Evolutionary conservation across 1,140 invertebrate species (phyloP), one percentile per base, ranked within the genome.

Genomic region (Papilio glaucus): DNA sequence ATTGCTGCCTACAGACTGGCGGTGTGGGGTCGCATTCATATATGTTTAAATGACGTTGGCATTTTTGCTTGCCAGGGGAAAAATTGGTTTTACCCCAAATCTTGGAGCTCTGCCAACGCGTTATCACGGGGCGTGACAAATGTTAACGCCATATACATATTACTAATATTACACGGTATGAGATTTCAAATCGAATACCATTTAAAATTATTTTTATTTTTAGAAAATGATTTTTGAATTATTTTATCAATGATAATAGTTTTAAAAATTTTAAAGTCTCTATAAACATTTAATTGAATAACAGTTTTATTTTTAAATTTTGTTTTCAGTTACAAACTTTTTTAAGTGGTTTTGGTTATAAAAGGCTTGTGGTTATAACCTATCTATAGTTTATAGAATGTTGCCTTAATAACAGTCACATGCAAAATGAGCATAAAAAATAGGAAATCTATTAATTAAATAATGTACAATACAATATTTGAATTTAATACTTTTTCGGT

Each of bases 51-150:
- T 57, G 49, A 57, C 49, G 49, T 57, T 26, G 21, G 49, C 49
- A 57, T 57, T 57, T 24, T 57, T 57, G 49, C 49, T 57, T 57
- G 49, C 49, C 49, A 57, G 49, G 9, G 49, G 9, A 57, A 57
- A 57, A 57, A 57, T 57, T 57, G 49, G 49, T 57, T 57, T 57
- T 24, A 57, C 21, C 49, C 8, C n/a, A 57, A 57, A 57, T 24
- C 49, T 57, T 57, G 49, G 49, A 57, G 6, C 9, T 57, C 12
- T 3, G 49, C 49, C 49, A 57, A 57, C 49, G 10, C 24, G 24
- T 57, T 57, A 57, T 26, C 49, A 57, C 49, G 21, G 49, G 18
- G 0, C 0, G 8, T 57, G 24, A 57, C 49, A 57, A 57, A 57
- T 57, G 49, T 57, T 57, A 21, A 21, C 15, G 15, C 18, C 45